A percentile compares a stretch with the other conserved stretches of the same genome.
These are phyloP conservation scores for Papilio elwesi DNA, from an alignment of 2,888 invertebrate species.

Conservation along the genomic window DNA sequence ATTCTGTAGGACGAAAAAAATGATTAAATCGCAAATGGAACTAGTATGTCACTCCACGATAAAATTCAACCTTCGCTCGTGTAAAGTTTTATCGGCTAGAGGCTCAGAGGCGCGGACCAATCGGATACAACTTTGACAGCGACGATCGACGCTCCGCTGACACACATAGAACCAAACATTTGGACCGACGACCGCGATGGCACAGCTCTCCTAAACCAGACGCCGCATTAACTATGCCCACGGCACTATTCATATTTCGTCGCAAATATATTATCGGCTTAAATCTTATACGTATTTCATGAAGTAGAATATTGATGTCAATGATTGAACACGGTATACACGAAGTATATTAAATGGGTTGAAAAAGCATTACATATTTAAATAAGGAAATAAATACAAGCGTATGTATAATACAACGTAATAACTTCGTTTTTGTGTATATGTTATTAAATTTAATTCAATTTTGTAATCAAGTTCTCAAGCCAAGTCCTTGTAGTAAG, in stretches of 20 bases:
- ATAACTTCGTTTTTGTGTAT: too few relatives aligned
- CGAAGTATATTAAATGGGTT: too few relatives aligned
- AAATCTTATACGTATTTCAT: too few relatives aligned
- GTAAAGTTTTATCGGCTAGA: slow-evolving; percentile 35
- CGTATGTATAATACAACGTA: too few relatives aligned
- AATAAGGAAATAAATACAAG: too few relatives aligned
- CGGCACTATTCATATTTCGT: slow-evolving; percentile 6
- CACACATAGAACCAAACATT: slow-evolving; percentile 51
- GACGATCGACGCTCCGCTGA: slow-evolving; percentile 48
- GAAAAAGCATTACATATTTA: too few relatives aligned
- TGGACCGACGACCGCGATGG: slow-evolving; percentile 51
- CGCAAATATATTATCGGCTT: background rate
- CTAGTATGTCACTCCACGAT: background rate
- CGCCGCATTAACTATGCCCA: slow-evolving; percentile 28
- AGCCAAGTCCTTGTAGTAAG: too few relatives aligned
- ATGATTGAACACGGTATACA: too few relatives aligned
- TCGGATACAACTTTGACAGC: slow-evolving; percentile 48
- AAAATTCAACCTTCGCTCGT: slow-evolving; percentile 26
- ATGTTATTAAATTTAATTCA: too few relatives aligned
- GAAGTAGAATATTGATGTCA: too few relatives aligned
- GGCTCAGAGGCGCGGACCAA: slow-evolving; percentile 20
- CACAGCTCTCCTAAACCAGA: slow-evolving; percentile 38
- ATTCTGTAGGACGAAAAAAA: background rate
- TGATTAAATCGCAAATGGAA: background rate
- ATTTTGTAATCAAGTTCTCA: too few relatives aligned